phyloP scores from a whole-genome alignment of 2,888 invertebrate genomes.

The Epirrhoe tristata region DNA sequence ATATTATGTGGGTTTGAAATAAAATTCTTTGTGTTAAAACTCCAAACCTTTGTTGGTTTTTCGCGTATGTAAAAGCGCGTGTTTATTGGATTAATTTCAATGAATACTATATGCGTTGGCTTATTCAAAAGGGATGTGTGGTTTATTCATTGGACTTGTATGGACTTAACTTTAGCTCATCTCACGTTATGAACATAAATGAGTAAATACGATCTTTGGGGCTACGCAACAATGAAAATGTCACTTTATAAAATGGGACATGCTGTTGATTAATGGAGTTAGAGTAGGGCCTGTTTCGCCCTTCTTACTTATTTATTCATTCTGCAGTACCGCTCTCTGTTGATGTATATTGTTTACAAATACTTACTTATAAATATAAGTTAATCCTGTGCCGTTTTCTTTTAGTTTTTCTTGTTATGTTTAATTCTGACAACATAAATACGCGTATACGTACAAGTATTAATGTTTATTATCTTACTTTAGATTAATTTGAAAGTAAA shows the following conservation, averaged over 20 bases:
- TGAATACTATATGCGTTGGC: conserved; percentile 45
- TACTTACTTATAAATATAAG: conserved; percentile 7
- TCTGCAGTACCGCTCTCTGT: conserved; percentile 30
- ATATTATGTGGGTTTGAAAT: neutral
- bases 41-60: conserved; percentile 31
- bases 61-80: conserved; percentile 21
- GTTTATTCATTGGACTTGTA: conserved; percentile 63
- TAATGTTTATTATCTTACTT: too few relatives aligned
- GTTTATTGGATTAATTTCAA: conserved; percentile 38
- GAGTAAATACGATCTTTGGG: conserved; percentile 75
- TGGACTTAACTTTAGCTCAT: conserved; percentile 58
- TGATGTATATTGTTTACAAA: conserved; percentile 25
- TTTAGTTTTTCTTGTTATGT: neutral
- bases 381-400: neutral
- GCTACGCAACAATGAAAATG: conserved; percentile 79
- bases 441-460: too few relatives aligned
- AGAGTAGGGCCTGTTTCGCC: conserved; percentile 64
- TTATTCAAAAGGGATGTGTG: conserved; percentile 50
- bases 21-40: conserved; percentile 11
- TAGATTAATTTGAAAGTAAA: too few relatives aligned
- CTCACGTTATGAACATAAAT: conserved; percentile 68
- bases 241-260: conserved; percentile 81
- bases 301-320: conserved; percentile 71
- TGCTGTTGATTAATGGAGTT: conserved; percentile 77
- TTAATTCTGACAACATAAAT: neutral